Evolutionary conservation across 2,113 vertebrate species (phyloP).

Genomic region (Canis aureus): DNA sequence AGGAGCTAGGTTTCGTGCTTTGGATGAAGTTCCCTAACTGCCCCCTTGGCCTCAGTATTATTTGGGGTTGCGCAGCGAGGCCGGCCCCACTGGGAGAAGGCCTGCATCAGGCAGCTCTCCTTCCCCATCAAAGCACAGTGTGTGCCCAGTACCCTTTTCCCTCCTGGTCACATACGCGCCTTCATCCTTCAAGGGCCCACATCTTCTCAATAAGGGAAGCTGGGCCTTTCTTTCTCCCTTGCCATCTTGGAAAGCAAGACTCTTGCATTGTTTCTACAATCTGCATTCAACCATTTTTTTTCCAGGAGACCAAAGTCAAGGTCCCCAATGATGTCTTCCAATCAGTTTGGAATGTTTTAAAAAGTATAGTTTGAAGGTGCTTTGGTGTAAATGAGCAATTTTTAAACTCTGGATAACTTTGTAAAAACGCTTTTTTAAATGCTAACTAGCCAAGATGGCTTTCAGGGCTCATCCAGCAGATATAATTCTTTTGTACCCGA

Average conservation of each 20-base stretch:
- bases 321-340: conserved; percentile 59
- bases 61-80: conserved; percentile 38
- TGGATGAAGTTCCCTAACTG: conserved; percentile 61
- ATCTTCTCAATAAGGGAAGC: conserved; percentile 36
- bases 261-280: conserved; percentile 69
- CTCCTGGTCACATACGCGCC: background rate
- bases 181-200: conserved; percentile 37
- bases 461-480: conserved; percentile 69
- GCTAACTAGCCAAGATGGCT: conserved; percentile 69
- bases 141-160: background rate
- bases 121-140: background rate
- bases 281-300: conserved; percentile 70
- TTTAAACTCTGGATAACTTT: conserved; percentile 69
- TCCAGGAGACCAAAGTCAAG: conserved; percentile 69
- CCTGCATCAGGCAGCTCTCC: conserved; percentile 33
- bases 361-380: conserved; percentile 78
- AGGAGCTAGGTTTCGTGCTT: conserved; percentile 60
- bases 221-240: conserved; percentile 54
- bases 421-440: conserved; percentile 66
- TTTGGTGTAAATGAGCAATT: conserved; percentile 82
- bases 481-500: conserved; percentile 70
- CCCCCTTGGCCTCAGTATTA: background rate
- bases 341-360: conserved; percentile 75
- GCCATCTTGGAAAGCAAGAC: conserved; percentile 64
- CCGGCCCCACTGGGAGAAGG: background rate